phyloP scores from a whole-genome alignment of 2,113 vertebrate genomes.

The Pedionomus torquatus region DNA sequence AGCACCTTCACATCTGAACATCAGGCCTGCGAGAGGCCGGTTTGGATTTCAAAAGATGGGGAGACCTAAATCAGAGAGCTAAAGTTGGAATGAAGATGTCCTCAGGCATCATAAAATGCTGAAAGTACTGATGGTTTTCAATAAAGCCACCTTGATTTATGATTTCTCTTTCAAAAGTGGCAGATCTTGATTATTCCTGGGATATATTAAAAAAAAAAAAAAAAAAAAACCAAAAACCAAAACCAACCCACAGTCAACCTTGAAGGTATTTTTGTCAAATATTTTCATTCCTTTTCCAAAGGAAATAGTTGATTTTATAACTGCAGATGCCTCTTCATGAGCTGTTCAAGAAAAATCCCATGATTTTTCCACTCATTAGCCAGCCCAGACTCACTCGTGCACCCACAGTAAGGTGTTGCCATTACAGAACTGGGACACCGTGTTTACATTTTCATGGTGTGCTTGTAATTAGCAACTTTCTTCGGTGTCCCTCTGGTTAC shows the following conservation, averaged over 20 bases:
- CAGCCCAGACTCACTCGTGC: background rate
- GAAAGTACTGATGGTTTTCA: background rate
- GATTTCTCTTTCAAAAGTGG: background rate
- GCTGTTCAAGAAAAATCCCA: slow-evolving; percentile 41
- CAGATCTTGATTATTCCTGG: background rate
- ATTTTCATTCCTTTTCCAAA: slow-evolving; percentile 49
- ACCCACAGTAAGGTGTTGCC: slow-evolving; percentile 15
- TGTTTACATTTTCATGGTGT: background rate
- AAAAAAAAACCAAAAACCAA: background rate
- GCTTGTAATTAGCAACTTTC: slow-evolving; percentile 24
- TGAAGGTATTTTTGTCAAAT: slow-evolving; percentile 16
- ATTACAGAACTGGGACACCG: background rate
- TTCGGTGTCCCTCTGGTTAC: background rate
- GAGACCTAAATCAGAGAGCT: background rate
- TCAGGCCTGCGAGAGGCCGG: background rate
- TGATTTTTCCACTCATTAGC: slow-evolving; percentile 43
- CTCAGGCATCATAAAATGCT: slow-evolving; percentile 14
- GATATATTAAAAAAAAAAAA: background rate
- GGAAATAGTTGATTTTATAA: slow-evolving; percentile 64
- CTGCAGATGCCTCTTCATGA: slow-evolving; percentile 24
- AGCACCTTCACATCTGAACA: background rate
- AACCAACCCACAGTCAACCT: background rate
- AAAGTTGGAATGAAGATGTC: background rate
- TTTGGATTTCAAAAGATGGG: background rate
- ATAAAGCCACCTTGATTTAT: background rate